Percentiles rank a stretch among this genome's conserved stretches.
Evolutionary conservation across 2,797 vertebrate species (phyloP).

Genomic region (Lutjanus argentimaculatus): DNA sequence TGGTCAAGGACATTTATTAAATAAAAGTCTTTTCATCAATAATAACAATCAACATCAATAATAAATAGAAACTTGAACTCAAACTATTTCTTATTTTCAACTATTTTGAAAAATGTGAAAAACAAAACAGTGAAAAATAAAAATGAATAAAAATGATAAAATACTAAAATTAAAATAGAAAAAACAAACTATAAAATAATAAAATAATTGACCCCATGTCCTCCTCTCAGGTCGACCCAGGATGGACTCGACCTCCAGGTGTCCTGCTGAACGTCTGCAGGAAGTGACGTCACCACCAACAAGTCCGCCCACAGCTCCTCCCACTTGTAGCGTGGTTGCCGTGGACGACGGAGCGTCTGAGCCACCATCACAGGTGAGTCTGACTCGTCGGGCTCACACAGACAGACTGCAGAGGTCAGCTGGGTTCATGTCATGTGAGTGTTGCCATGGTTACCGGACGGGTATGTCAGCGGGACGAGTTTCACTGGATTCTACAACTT

Average conservation of each 20-base stretch:
- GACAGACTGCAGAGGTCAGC: too few species aligned
- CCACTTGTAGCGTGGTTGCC: constrained; percentile 74
- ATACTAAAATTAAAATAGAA: too few species aligned
- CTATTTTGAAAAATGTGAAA: neutral
- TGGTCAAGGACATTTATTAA: too few species aligned
- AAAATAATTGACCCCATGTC: rapidly evolving
- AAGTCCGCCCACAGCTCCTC: constrained; percentile 64
- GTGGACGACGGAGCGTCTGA: constrained; percentile 83
- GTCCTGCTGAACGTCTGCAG: constrained; percentile 66
- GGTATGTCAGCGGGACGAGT: too few species aligned
- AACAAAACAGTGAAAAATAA: neutral
- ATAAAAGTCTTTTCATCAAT: neutral
- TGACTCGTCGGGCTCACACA: neutral
- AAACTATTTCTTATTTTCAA: too few species aligned
- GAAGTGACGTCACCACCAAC: constrained; percentile 77
- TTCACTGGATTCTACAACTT: too few species aligned
- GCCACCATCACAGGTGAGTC: constrained; percentile 59
- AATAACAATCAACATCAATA: too few species aligned
- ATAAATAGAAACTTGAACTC: too few species aligned
- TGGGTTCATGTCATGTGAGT: too few species aligned
- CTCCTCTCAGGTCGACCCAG: constrained; percentile 87
- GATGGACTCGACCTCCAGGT: constrained; percentile 76
- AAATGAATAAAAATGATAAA: too few species aligned
- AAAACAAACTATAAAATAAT: too few species aligned
- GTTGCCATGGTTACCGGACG: too few species aligned